Evolutionary conservation across 2,113 vertebrate genomes (phyloP), one percentile per base, ranked within the genome.

Genomic region (Stegostoma tigrinum): DNA sequence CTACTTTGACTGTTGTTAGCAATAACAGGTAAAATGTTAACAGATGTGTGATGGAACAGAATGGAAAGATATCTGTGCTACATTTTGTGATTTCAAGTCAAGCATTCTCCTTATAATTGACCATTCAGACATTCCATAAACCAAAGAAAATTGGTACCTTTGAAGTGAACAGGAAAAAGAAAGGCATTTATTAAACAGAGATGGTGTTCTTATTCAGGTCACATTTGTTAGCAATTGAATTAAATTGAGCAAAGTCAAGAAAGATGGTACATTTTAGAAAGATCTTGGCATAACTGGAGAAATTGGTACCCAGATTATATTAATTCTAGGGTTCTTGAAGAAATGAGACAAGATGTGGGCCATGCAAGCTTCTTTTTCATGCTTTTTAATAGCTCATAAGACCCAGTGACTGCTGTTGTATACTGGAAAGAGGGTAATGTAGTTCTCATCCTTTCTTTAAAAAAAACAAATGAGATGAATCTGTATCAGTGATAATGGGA

Each of bases 41-140:
- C 42, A 34, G 8, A 48, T 55, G 86, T 30, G 55, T 89, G 14
- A 27, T 55, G 45, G 27, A 55, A 89, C 67, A 24, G 70, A 70
- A 66, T 93, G 89, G 89, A 93, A 93, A 95, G 5, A 72, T 72
- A n/a, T 67, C 93, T 38, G 1, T 72, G 93, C 38, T 24, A 48
- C 68, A 48, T 72, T 30, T 4, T 70, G 30, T 95, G 94, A 48
- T 70, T 95, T 95, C 38, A 95, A 72, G 27, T 24, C 42, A 30
- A 95, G 52, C 48, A n/a, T 38, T 93, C 15, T n/a, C 38, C n/a
- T 72, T 38, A 72, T 68, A 67, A 10, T 75, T 72, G 42, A 75
- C 23, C 94, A 68, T 95, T 95, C 45, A 95, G 70, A 27, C 66
- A 70, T 95, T 95, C 42, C 67, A 27, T 72, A 27, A 93, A 93